Evolutionary conservation across 2,888 invertebrate genomes (phyloP), one percentile per base, ranked within the genome.

Genomic region (Drosophila picticornis): DNA sequence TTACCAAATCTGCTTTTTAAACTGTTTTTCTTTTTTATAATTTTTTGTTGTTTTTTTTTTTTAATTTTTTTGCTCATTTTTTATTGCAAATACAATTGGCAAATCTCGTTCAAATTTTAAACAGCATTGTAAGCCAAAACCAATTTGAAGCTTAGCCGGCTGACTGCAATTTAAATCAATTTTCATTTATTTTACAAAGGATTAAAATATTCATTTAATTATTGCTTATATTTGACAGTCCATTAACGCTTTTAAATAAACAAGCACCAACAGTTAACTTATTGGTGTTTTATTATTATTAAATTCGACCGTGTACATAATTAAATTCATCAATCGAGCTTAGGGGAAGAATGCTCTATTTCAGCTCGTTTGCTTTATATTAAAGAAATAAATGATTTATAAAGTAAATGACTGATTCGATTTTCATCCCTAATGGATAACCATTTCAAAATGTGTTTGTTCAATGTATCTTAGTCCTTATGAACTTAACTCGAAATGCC

Each of bases 401-500:
- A 25, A 50, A 55, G 19, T 67, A 19, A n/a, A 16, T 63, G 11
- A 10, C 36, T 52, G 40, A 57, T 56, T 53, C 38, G 22, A 2
- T 22, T 57, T 31, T 22, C 27, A 29, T 13, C 29, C 29, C 19
- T 11, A 50, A 31, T 43, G 48, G 56, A 36, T 32, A 57, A 29
- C 46, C n/a, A 57, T 31, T 50, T 43, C 9, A n/a, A 46, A 34
- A 58, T 43, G 58, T 46, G 52, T 67, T 57, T 72, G 67, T 64
- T 64, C 53, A 53, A 60, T 72, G 50, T 36, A 32, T 34, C 43
- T 57, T 32, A 25, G 27, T 43, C 46, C 51, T 55, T 36, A 48
- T 55, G 52, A 25, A 62, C 31, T 60, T 25, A 32, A 43, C 32
- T 40, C 27, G 32, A 58, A 51, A 51, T 75, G 13, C 22, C 1